Percentiles rank a stretch among this genome's conserved stretches.
Conservation (phyloP, 37 sponge, comb jelly and placozoan species). For the Oopsacas minuta region DNA sequence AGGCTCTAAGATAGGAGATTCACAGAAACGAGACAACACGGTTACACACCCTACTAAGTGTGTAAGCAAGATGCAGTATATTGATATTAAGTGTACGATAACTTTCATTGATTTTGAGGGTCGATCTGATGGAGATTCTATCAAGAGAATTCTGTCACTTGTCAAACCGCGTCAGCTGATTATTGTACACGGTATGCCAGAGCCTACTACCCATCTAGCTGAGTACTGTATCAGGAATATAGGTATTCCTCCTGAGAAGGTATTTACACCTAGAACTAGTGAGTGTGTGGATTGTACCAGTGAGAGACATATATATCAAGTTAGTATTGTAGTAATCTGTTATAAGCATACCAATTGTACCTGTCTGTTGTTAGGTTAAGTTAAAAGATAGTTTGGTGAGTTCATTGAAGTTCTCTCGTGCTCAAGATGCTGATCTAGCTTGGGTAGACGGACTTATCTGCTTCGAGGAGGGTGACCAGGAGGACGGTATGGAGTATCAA, state of each 20-base stretch:
- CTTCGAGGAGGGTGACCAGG: conserved; percentile 21
- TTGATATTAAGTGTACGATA: conserved; percentile 63
- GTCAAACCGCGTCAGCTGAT: conserved; percentile 94
- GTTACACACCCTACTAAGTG: conserved; percentile 48
- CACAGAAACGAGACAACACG: conserved; percentile 10
- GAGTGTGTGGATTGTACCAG: conserved; percentile 87
- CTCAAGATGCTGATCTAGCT: conserved; percentile 81
- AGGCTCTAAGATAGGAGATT: not conserved
- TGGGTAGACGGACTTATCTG: conserved; percentile 78
- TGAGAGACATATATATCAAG: conserved; percentile 80
- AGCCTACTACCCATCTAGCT: conserved; percentile 50
- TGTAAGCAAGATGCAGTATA: conserved; percentile 28
- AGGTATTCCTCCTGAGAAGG: conserved; percentile 43
- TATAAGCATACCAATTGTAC: not conserved
- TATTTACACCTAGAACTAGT: conserved; percentile 69
- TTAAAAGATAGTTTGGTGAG: conserved; percentile 83
- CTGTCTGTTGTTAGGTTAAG: conserved; percentile 47
- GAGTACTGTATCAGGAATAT: conserved; percentile 52
- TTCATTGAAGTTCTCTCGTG: conserved; percentile 58
- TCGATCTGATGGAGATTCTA: conserved; percentile 92
- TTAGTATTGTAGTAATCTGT: not conserved
- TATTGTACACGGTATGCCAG: conserved; percentile 68
- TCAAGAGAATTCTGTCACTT: conserved; percentile 80
- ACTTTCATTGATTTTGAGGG: conserved; percentile 94
- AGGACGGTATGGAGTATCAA: not conserved